Conservation (phyloP, 2,888 invertebrate species). For the Melieria picta region DNA sequence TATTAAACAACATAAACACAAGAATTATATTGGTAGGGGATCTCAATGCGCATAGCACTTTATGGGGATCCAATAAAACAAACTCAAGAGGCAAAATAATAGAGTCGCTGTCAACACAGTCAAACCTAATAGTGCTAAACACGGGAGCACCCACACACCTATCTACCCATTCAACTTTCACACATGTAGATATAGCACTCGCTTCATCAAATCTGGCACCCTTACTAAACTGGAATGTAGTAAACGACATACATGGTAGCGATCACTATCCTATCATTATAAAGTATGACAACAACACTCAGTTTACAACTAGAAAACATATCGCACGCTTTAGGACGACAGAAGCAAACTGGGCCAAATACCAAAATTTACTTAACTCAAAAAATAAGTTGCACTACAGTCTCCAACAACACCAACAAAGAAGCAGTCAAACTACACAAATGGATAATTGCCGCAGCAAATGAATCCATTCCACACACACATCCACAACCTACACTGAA, state of each 20-base stretch:
- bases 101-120: neutral
- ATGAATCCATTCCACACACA: neutral
- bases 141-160: slow-evolving; percentile 4
- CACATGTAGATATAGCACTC: neutral
- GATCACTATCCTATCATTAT: slow-evolving; percentile 10
- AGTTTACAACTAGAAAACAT: neutral
- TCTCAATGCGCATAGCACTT: slow-evolving; percentile 6
- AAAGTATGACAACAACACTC: neutral
- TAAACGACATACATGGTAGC: neutral
- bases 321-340: too few species aligned
- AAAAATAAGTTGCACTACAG: neutral
- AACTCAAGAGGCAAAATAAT: slow-evolving; percentile 5
- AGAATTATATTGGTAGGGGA: neutral
- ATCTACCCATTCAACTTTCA: slow-evolving; percentile 6
- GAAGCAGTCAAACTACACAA: slow-evolving; percentile 47
- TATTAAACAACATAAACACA: neutral
- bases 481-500: too few species aligned
- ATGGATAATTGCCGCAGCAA: slow-evolving; percentile 70
- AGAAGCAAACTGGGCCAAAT: neutral
- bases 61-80: slow-evolving; percentile 13
- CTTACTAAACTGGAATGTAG: neutral
- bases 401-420: neutral
- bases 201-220: neutral
- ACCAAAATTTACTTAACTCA: neutral
- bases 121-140: neutral